Percentiles rank a stretch among this genome's conserved stretches.
phyloP scores from a whole-genome alignment of 2,113 vertebrate species.

The Pollimyrus isidori region DNA sequence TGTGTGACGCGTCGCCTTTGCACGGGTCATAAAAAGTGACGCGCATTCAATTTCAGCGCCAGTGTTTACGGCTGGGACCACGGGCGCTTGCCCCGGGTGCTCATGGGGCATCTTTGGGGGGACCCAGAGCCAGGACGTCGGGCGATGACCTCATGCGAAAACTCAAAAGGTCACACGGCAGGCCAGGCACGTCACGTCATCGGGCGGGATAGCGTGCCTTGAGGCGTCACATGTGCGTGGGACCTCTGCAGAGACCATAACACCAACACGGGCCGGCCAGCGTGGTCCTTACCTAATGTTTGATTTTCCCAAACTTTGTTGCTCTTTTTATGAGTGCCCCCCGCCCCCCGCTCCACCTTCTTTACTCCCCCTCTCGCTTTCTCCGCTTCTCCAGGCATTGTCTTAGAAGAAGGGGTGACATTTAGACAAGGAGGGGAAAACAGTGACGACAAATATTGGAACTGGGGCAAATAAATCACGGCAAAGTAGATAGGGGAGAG shows the following conservation, averaged over 20 bases:
- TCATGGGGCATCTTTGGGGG: background rate
- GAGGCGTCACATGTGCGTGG: background rate
- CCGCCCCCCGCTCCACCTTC: constrained; percentile 35
- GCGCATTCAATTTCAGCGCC: constrained; percentile 1
- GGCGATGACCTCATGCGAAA: constrained; percentile 27
- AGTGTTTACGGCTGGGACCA: background rate
- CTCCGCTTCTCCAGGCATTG: constrained; percentile 59
- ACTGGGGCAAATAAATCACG: constrained; percentile 69
- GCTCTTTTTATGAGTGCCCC: constrained; percentile 63
- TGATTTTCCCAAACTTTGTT: constrained; percentile 76
- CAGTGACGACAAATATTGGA: constrained; percentile 71
- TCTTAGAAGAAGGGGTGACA: constrained; percentile 71
- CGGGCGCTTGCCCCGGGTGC: background rate
- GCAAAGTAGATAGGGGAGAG: constrained; percentile 18
- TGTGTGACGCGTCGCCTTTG: constrained; percentile 35
- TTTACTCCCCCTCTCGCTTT: constrained; percentile 45
- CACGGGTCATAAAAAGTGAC: constrained; percentile 34
- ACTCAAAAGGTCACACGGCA: background rate
- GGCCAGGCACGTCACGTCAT: background rate
- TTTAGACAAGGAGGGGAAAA: constrained; percentile 71
- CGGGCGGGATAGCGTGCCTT: background rate
- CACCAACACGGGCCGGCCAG: constrained; percentile 28
- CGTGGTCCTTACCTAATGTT: constrained; percentile 64
- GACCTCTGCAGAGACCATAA: constrained; percentile 7
- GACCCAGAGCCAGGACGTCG: background rate